phyloP scores from a whole-genome alignment of 2,797 vertebrate genomes.

The Taeniopygia guttata region DNA sequence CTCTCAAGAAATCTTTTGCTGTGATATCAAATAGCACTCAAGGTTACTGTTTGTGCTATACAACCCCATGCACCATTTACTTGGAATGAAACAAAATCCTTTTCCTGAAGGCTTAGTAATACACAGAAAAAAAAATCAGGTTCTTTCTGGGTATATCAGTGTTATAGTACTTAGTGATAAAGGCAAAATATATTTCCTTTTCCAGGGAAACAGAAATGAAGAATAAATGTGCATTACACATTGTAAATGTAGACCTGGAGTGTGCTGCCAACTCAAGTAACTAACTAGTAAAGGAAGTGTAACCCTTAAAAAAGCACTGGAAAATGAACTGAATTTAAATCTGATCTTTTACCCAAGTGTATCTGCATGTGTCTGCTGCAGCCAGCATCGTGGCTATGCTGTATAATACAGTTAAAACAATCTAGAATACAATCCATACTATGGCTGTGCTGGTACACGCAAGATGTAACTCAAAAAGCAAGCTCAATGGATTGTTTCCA shows the following conservation, averaged over 20 bases:
- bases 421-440: neutral
- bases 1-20: neutral
- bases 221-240: neutral
- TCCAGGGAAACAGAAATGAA: neutral
- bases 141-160: neutral
- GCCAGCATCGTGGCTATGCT: accelerated
- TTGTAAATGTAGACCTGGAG: neutral
- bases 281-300: neutral
- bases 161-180: neutral
- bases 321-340: neutral
- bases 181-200: neutral
- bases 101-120: slow-evolving; percentile 20
- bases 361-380: neutral
- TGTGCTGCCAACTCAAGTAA: neutral
- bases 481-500: neutral
- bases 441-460: accelerated
- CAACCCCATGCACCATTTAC: slow-evolving; percentile 2
- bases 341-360: neutral
- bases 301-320: neutral
- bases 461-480: neutral
- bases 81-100: slow-evolving; percentile 52
- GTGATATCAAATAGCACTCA: neutral
- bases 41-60: slow-evolving; percentile 14
- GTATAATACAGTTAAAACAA: neutral
- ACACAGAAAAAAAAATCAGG: neutral